Conservation (phyloP, 2,113 vertebrate species). For the Colinus virginianus region DNA sequence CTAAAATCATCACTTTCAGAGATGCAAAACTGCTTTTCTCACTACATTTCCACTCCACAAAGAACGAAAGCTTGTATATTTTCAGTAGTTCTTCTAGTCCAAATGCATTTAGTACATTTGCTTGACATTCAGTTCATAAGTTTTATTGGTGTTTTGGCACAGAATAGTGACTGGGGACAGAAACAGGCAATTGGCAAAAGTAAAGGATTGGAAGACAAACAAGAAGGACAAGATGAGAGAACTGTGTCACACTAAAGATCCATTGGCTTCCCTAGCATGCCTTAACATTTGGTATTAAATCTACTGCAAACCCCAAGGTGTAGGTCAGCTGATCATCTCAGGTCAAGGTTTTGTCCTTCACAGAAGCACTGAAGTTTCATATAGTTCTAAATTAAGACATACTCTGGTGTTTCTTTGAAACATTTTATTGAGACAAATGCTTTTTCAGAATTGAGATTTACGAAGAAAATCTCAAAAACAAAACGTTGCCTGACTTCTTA, state of each 20-base stretch:
- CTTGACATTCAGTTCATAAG: neutral
- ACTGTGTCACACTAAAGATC: neutral
- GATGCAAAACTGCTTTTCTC: neutral
- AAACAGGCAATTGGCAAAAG: neutral
- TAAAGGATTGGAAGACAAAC: neutral
- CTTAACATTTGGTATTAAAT: neutral
- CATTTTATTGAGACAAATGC: neutral
- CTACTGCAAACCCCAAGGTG: neutral
- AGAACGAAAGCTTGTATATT: neutral
- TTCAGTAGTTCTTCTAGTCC: neutral
- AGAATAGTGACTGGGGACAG: neutral
- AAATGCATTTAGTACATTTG: neutral
- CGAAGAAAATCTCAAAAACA: neutral
- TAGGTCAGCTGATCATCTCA: neutral
- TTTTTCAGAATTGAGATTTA: neutral
- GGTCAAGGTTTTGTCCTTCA: neutral
- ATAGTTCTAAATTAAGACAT: neutral
- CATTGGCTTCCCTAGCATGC: neutral
- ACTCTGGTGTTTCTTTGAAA: neutral
- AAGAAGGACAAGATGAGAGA: accelerated
- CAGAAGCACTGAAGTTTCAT: neutral
- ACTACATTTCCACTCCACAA: neutral
- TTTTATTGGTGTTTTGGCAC: neutral
- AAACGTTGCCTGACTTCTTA: neutral
- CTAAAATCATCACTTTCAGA: neutral